Conservation (phyloP, 2,113 vertebrate species). For the Gymnogyps californianus region DNA sequence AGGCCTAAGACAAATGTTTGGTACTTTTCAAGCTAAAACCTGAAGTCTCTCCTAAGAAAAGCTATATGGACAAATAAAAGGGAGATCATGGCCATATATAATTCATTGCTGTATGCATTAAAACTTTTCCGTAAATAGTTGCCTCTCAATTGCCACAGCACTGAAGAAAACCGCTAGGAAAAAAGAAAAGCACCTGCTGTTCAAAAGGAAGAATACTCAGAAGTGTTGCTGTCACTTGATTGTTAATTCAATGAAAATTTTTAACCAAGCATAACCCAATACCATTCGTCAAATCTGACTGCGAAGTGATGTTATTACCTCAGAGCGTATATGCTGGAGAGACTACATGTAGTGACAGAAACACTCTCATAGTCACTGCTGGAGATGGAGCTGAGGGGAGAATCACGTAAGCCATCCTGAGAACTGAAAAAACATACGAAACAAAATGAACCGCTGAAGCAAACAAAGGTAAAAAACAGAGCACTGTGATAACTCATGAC, state of each 20-base stretch:
- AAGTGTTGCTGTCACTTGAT: slow-evolving; percentile 64
- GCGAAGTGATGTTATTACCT: slow-evolving; percentile 78
- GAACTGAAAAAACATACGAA: slow-evolving; percentile 78
- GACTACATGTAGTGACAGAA: slow-evolving; percentile 92
- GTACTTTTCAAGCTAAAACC: background rate
- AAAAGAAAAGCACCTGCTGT: background rate
- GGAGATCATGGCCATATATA: background rate
- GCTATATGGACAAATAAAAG: background rate
- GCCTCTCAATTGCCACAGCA: background rate
- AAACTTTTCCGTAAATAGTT: background rate
- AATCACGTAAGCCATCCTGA: slow-evolving; percentile 78
- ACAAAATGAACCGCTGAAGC: slow-evolving; percentile 62
- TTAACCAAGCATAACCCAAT: slow-evolving; percentile 11
- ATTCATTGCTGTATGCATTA: background rate
- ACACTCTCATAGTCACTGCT: slow-evolving; percentile 92
- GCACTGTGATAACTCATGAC: slow-evolving; percentile 1
- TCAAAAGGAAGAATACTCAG: slow-evolving; percentile 9
- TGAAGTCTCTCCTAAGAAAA: background rate
- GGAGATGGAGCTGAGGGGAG: slow-evolving; percentile 86
- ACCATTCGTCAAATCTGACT: slow-evolving; percentile 39
- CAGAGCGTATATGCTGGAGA: slow-evolving; percentile 85
- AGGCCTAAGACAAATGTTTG: background rate
- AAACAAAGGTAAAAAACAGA: slow-evolving; percentile 42
- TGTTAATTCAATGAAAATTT: background rate
- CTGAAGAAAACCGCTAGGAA: background rate